These are phyloP conservation scores for Gasterosteus aculeatus DNA, from an alignment of 2,113 vertebrate genomes.

Conservation along the genomic window DNA sequence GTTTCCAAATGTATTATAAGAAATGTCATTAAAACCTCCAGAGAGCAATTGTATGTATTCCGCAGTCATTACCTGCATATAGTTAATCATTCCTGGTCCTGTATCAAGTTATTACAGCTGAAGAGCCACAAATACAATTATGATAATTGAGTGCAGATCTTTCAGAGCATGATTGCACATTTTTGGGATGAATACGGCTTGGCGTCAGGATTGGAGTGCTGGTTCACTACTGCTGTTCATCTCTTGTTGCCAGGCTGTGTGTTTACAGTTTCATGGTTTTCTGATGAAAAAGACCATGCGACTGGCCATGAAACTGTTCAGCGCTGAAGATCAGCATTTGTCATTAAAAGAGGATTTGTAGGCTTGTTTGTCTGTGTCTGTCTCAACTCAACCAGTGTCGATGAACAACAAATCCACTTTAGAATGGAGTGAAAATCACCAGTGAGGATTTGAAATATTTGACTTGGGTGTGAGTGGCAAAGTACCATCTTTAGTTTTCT, in stretches of 20 bases:
- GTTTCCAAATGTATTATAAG: neutral
- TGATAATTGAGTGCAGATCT: slow-evolving; percentile 59
- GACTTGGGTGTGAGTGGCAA: slow-evolving; percentile 1
- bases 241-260: slow-evolving; percentile 13
- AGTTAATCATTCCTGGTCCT: slow-evolving; percentile 55
- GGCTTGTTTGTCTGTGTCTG: slow-evolving; percentile 12
- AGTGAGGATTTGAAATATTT: neutral
- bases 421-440: slow-evolving; percentile 6
- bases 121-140: slow-evolving; percentile 66
- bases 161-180: slow-evolving; percentile 62
- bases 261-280: slow-evolving; percentile 18
- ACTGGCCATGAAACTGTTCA: neutral
- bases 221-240: slow-evolving; percentile 60
- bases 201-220: slow-evolving; percentile 41
- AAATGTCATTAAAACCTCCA: neutral
- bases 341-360: neutral
- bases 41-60: neutral
- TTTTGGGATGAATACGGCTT: slow-evolving; percentile 65
- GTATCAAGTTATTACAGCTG: slow-evolving; percentile 58
- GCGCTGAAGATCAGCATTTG: neutral
- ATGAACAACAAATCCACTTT: slow-evolving; percentile 42
- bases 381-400: slow-evolving; percentile 18
- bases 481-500: slow-evolving; percentile 20
- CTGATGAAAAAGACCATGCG: neutral
- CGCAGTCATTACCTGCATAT: slow-evolving; percentile 36